These are phyloP conservation scores for Caenorhabditis zanzibari DNA, from an alignment of 2,888 invertebrate species.

Conservation along the genomic window DNA sequence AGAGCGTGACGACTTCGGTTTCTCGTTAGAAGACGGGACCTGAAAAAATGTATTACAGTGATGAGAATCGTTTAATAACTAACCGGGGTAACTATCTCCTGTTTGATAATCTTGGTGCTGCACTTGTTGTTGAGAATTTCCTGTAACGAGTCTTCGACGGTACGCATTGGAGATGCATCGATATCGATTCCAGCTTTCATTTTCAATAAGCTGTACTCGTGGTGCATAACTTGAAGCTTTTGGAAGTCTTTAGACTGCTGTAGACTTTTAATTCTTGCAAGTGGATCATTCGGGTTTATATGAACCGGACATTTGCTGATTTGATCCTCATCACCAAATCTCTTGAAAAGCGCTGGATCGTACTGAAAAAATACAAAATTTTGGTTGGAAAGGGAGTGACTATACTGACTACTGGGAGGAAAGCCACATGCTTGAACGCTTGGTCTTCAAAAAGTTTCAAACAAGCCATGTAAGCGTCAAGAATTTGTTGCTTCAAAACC, in stretches of 20 bases:
- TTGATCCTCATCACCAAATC: conserved; percentile 13
- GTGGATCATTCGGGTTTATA: conserved; percentile 36
- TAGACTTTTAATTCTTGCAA: conserved; percentile 22
- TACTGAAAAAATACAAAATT: conserved; percentile 44
- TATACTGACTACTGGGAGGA: conserved; percentile 20
- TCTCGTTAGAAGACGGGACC: not conserved
- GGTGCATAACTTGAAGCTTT: not conserved
- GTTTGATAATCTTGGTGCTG: no score
- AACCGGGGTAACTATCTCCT: no score
- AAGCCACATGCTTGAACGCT: conserved; percentile 50
- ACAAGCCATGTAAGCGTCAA: conserved; percentile 35
- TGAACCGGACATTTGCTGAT: not conserved
- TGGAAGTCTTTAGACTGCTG: conserved; percentile 5
- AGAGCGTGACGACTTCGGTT: not conserved
- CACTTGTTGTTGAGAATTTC: not conserved
- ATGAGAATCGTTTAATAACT: no score
- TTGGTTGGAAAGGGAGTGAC: not conserved
- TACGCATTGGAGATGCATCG: not conserved
- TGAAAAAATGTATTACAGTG: not conserved
- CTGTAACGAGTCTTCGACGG: not conserved
- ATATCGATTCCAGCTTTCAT: not conserved
- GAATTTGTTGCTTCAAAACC: conserved; percentile 1
- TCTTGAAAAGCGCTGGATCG: conserved; percentile 45
- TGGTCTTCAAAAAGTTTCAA: conserved; percentile 31
- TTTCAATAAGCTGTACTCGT: not conserved